Evolutionary conservation across 1,140 invertebrate species (phyloP), one percentile per base, ranked within the genome.

Genomic region (Bombus picipes): DNA sequence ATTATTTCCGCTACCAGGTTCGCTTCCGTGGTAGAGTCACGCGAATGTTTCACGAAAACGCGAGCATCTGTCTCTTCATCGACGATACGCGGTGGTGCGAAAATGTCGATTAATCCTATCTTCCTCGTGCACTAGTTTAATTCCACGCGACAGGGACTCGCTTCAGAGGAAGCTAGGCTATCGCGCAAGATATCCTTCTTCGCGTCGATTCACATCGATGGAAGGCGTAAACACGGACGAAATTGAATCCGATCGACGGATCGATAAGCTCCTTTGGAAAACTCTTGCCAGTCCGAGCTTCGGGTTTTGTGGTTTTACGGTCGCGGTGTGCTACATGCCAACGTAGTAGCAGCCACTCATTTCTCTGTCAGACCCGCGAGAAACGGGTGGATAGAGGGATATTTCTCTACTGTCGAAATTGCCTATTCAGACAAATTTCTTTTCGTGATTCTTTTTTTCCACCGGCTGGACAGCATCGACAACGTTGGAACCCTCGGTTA

Each of bases 1-100:
- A 84, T 78, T 78, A 84, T 71, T 84, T 84, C 66, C 74, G 74
- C 62, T 71, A 70, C 32, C 43, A 47, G 28, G 39, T 78, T 43
- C 75, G 39, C n/a, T 71, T 84, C 65, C 82, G 74, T 3, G 75
- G 3, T 10, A 12, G 39, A 71, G 76, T 83, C 73, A 68, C 80
- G 80, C 80, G 39, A 62, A 15, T 8, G 15, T 10, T 32, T 78
- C 15, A 25, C 65, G 77, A 79, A 34, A 37, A 37, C 59, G 59
- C 62, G 25, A 70, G 41, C 25, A 47, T 28, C 65, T 47, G 39
- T 18, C 10, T 1, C n/a, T 28, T 34, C 2, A 22, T 47, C 22
- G 32, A 37, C 41, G 32, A 25, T 9, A 22, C 59, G 5, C 13
- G 15, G 25, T 22, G 13, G 15, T 4, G 41, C 15, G 71, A 47